A percentile compares a stretch with the other conserved stretches of the same genome.
These are phyloP conservation scores for Anser cygnoides DNA, from an alignment of 2,113 vertebrate genomes.

Conservation along the genomic window DNA sequence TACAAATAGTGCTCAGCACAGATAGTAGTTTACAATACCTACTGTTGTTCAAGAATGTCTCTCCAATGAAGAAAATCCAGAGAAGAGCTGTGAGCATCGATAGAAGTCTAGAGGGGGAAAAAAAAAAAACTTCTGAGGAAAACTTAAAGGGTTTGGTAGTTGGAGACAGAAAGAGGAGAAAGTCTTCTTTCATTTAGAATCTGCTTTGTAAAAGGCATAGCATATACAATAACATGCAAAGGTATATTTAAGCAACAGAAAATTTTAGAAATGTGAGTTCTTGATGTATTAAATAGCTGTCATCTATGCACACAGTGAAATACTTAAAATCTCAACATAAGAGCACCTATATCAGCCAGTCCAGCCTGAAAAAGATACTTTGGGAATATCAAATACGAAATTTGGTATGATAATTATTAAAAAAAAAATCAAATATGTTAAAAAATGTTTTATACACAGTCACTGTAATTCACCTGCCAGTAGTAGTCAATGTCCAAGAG, in stretches of 20 bases:
- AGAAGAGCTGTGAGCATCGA: background rate
- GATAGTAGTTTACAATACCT: background rate
- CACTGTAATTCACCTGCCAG: background rate
- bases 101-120: background rate
- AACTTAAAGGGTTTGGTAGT: background rate
- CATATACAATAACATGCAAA: background rate
- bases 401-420: background rate
- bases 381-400: background rate
- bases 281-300: background rate
- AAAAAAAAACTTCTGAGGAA: background rate
- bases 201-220: background rate
- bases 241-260: background rate
- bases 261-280: background rate
- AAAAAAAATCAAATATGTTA: background rate
- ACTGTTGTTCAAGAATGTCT: background rate
- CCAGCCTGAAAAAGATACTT: background rate
- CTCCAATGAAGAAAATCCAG: background rate
- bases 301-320: background rate
- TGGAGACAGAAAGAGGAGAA: background rate
- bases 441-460: rapidly evolving
- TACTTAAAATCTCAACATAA: background rate
- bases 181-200: background rate
- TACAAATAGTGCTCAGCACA: background rate
- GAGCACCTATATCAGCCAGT: background rate
- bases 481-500: background rate